Base-by-base conservation (phyloP, 2,888 invertebrate genomes). In the Volucella inflata region DNA sequence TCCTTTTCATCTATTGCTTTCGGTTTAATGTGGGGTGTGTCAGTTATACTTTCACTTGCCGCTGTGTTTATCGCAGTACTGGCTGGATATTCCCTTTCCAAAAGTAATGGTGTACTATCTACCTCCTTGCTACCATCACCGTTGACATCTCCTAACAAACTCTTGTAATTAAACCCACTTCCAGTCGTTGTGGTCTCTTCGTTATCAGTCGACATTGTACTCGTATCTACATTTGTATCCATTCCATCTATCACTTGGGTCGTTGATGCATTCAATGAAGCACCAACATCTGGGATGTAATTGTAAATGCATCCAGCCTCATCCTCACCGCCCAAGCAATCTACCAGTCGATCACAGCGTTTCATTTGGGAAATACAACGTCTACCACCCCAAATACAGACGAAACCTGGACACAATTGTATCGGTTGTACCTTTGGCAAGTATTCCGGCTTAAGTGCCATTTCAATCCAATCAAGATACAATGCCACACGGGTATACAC, bases 271-370 rank as follows among this genome's bases (percentile, higher is more conserved):
- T 89, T 89, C n/a, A 60, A 76, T 1, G 55, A 65, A 44, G 87
- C 88, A 2, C 89, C 90, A 59, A 92, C 89, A 68, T 92, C 91
- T 0, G 90, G 89, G 65, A 90, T 89, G 30, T 89, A 90, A 78
- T 91, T 91, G 84, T 91, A 91, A 50, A 88, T 90, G 89, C 97
- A 97, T 65, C 94, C 93, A 0, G 94, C 90, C 93, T 97, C 97
- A 91, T 97, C 97, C 91, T 97, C 97, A 17, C 95, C 96, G 50
- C 94, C 93, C 36, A 97, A 92, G 89, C 97, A 97, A 89, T 97
- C 95, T 0, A 96, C 94, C 50, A 94, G 92, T 89, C 94, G 94
- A 89, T 97, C 95, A 91, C 97, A 97, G 67, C 94, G 94, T 87
- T 94, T 92, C 87, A 93, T 93, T 40, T 92, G 93, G 0, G 95